Conservation (phyloP, 2,797 vertebrate species). For the Erethizon dorsatum region DNA sequence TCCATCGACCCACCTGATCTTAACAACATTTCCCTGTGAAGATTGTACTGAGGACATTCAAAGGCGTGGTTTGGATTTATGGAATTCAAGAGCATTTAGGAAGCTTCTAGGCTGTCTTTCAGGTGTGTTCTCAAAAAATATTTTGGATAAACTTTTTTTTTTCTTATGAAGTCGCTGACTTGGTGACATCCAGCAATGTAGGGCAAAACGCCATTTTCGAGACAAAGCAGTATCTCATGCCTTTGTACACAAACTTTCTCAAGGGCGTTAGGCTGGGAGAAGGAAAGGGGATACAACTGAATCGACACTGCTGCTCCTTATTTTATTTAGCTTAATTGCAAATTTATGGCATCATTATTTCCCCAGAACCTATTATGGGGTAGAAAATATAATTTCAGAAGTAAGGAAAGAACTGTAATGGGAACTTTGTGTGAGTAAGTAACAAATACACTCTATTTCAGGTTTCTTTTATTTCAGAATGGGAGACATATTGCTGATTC, state of each 20-base stretch:
- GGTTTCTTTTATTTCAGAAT: constrained; percentile 87
- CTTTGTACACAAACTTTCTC: background rate
- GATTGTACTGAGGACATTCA: background rate
- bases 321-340: constrained; percentile 69
- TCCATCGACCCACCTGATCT: background rate
- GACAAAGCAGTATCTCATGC: background rate
- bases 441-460: constrained; percentile 86
- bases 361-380: background rate
- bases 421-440: constrained; percentile 83
- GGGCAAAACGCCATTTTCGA: constrained; percentile 1
- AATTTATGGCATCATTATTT: constrained; percentile 4
- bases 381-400: constrained; percentile 53
- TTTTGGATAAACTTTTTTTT: background rate
- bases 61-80: background rate
- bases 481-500: constrained; percentile 89
- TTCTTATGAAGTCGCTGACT: background rate
- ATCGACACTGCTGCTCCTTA: background rate
- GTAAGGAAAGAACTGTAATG: constrained; percentile 75
- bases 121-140: background rate
- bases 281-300: background rate
- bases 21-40: background rate
- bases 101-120: background rate
- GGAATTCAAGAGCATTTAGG: background rate
- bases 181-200: background rate
- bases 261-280: background rate